Conservation (phyloP, 2,113 vertebrate genomes). For the Lathamus discolor region DNA sequence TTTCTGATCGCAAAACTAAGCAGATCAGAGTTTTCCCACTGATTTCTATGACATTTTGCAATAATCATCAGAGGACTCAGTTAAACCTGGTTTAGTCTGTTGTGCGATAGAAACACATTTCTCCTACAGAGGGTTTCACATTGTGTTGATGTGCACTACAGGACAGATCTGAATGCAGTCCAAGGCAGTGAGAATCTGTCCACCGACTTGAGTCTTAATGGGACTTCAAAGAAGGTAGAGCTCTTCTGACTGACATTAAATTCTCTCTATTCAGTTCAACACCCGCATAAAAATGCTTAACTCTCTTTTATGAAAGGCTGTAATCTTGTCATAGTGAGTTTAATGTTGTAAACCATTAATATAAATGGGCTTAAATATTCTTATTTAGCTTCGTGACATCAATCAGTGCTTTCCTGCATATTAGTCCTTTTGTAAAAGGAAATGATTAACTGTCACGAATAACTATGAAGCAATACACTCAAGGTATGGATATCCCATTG, state of each 20-base stretch:
- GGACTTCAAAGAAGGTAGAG: constrained; percentile 24
- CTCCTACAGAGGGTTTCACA: not conserved
- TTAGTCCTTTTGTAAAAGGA: constrained; percentile 46
- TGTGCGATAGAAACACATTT: not conserved
- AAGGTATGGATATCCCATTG: constrained; percentile 40
- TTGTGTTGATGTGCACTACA: not conserved
- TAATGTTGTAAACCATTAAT: constrained; percentile 47
- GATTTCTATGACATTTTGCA: not conserved
- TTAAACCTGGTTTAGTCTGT: not conserved
- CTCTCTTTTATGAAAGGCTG: constrained; percentile 9
- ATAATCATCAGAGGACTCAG: not conserved
- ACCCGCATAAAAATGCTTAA: not conserved
- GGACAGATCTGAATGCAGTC: not conserved
- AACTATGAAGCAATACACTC: constrained; percentile 29
- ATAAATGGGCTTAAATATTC: constrained; percentile 13
- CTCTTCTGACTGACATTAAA: not conserved
- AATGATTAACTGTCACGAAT: constrained; percentile 58
- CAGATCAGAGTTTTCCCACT: not conserved
- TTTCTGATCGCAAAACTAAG: not conserved
- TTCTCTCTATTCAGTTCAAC: not conserved
- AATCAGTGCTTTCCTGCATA: constrained; percentile 22
- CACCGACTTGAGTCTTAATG: not conserved
- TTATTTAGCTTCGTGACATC: not conserved
- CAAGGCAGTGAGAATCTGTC: not conserved
- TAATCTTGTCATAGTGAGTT: constrained; percentile 41